Conservation (phyloP, 1,140 invertebrate species). For the Pseudomyrmex gracilis region DNA sequence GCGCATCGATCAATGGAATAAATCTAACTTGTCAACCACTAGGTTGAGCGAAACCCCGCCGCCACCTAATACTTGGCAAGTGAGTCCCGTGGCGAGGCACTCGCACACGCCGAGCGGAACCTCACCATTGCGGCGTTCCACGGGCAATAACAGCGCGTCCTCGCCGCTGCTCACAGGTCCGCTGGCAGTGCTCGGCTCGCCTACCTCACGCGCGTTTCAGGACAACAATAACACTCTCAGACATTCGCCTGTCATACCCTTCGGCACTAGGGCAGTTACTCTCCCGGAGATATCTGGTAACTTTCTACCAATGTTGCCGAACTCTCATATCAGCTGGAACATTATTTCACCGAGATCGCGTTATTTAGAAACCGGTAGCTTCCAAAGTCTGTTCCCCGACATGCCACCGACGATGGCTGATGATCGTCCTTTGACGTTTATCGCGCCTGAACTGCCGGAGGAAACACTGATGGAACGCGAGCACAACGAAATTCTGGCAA, state of each 20-base stretch:
- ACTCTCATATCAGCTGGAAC: neutral
- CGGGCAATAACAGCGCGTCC: conserved; percentile 87
- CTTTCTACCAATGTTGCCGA: conserved; percentile 37
- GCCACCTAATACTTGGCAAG: conserved; percentile 92
- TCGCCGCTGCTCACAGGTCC: conserved; percentile 89
- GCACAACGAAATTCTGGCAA: conserved; percentile 97
- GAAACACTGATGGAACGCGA: conserved; percentile 97
- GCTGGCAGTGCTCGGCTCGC: conserved; percentile 87
- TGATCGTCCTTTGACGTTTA: conserved; percentile 91
- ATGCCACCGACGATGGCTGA: conserved; percentile 82
- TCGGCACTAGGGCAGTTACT: conserved; percentile 90
- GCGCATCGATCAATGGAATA: neutral
- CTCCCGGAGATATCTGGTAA: conserved; percentile 90
- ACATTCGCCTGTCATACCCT: conserved; percentile 87
- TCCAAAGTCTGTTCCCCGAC: conserved; percentile 87
- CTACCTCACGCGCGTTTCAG: conserved; percentile 87
- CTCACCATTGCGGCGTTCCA: conserved; percentile 90
- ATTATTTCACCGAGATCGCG: neutral
- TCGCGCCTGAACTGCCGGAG: conserved; percentile 96
- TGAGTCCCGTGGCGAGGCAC: conserved; percentile 88
- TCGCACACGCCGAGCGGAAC: conserved; percentile 86
- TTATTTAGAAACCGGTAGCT: conserved; percentile 86
- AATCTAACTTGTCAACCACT: conserved; percentile 7
- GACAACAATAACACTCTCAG: conserved; percentile 87
- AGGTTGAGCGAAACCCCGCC: conserved; percentile 90